Conservation (phyloP, 2,797 vertebrate genomes). For the Pelobates cultripes region DNA sequence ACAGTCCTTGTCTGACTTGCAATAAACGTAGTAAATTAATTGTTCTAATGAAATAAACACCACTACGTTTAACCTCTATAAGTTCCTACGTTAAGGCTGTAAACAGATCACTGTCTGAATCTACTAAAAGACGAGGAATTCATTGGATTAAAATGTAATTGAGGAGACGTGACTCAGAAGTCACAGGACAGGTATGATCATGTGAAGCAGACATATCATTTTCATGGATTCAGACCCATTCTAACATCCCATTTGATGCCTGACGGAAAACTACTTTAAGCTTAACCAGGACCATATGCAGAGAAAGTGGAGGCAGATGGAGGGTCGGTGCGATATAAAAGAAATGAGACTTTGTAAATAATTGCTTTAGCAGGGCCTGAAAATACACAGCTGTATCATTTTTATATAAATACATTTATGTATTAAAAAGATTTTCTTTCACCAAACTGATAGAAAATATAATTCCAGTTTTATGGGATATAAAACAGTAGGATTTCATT, state of each 20-base stretch:
- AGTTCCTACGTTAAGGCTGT: too few relatives aligned
- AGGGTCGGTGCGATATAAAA: constrained; percentile 2
- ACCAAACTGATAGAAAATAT: not conserved
- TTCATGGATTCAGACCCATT: not conserved
- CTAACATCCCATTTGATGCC: not conserved
- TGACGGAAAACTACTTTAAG: constrained; percentile 9
- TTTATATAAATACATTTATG: not conserved
- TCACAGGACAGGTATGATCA: not conserved
- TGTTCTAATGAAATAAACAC: too few relatives aligned
- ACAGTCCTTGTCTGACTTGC: too few relatives aligned
- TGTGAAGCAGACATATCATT: not conserved
- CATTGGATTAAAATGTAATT: not conserved
- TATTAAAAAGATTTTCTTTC: not conserved
- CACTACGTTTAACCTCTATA: too few relatives aligned
- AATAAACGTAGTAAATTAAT: too few relatives aligned
- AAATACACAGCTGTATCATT: not conserved
- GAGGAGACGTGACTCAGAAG: not conserved
- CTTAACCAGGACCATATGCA: constrained; percentile 38
- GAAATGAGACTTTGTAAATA: constrained; percentile 26
- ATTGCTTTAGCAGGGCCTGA: constrained; percentile 10
- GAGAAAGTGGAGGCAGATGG: constrained; percentile 40
- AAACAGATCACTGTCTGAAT: not conserved
- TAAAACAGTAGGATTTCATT: not conserved
- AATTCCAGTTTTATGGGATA: not conserved
- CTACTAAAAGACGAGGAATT: not conserved